Percentiles rank a stretch among this genome's conserved stretches.
Evolutionary conservation across 2,113 vertebrate genomes (phyloP).

Genomic region (Herpailurus yagouaroundi): DNA sequence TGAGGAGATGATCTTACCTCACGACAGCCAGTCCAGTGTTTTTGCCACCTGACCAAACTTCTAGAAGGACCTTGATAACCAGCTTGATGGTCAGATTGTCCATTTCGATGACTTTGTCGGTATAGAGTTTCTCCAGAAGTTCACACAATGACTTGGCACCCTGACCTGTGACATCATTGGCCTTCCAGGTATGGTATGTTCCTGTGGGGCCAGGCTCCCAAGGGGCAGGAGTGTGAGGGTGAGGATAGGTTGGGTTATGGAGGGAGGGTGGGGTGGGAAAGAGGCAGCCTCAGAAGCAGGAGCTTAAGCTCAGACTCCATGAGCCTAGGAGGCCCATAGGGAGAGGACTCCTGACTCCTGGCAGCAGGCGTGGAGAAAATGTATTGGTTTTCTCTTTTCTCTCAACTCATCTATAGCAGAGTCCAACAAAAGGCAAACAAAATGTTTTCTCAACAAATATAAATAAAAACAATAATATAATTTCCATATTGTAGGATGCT

Average conservation of each 20-base stretch:
- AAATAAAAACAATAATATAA: neutral
- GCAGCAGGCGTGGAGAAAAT: neutral
- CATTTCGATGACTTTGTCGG: conserved; percentile 87
- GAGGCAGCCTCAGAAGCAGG: neutral
- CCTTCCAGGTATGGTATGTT: conserved; percentile 70
- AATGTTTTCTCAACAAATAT: neutral
- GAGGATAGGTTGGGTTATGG: neutral
- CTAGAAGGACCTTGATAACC: conserved; percentile 76
- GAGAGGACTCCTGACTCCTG: neutral
- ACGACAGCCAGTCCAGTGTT: conserved; percentile 88
- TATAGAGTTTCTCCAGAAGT: conserved; percentile 91
- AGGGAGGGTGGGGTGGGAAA: neutral
- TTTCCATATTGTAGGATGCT: neutral
- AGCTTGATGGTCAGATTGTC: conserved; percentile 86
- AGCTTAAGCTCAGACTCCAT: neutral
- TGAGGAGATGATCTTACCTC: conserved; percentile 86
- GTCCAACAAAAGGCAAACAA: neutral
- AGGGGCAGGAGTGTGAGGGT: neutral
- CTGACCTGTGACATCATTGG: conserved; percentile 87
- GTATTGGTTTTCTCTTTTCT: neutral
- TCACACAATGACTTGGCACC: conserved; percentile 89
- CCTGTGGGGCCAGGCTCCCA: neutral
- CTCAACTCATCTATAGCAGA: neutral
- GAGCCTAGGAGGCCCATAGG: fast-evolving
- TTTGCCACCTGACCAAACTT: conserved; percentile 83